phyloP scores from a whole-genome alignment of 2,888 invertebrate species.

The Harmothoe impar region DNA sequence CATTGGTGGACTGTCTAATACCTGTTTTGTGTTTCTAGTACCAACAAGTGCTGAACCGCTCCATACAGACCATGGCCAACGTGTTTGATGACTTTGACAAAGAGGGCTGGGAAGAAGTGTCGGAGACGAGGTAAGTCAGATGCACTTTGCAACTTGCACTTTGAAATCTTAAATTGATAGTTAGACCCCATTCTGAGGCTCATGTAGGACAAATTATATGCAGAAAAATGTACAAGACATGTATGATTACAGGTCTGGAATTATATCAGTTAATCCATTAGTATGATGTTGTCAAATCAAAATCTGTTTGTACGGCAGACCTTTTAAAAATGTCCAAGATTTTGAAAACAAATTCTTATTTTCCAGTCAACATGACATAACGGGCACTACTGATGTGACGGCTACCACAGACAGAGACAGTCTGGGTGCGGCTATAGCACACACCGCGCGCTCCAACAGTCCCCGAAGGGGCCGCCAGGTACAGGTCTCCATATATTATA shows the following conservation, averaged over 20 bases:
- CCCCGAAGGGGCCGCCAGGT: constrained; percentile 25
- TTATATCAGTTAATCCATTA: too few species aligned
- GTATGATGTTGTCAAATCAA: too few species aligned
- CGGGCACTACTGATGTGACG: constrained; percentile 28
- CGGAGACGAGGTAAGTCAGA: constrained; percentile 72
- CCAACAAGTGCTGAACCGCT: constrained; percentile 73
- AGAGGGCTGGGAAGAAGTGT: constrained; percentile 81
- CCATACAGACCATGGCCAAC: constrained; percentile 74
- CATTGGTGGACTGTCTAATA: not conserved
- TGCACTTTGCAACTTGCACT: too few species aligned
- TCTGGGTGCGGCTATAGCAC: constrained; percentile 25
- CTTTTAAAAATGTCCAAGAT: too few species aligned
- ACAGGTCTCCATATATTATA: not conserved
- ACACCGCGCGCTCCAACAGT: constrained; percentile 21
- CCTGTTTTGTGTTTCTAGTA: constrained; percentile 70
- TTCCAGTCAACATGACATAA: constrained; percentile 14
- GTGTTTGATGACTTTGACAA: constrained; percentile 75
- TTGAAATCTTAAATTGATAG: too few species aligned
- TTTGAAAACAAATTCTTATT: too few species aligned
- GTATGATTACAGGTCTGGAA: not conserved
- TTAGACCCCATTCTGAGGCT: too few species aligned
- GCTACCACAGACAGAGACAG: constrained; percentile 49
- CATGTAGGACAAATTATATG: too few species aligned
- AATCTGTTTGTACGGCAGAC: too few species aligned
- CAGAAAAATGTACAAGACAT: too few species aligned